A percentile compares a stretch with the other conserved stretches of the same genome.
phyloP scores from a whole-genome alignment of 2,888 invertebrate genomes.

The Polyploca ridens region DNA sequence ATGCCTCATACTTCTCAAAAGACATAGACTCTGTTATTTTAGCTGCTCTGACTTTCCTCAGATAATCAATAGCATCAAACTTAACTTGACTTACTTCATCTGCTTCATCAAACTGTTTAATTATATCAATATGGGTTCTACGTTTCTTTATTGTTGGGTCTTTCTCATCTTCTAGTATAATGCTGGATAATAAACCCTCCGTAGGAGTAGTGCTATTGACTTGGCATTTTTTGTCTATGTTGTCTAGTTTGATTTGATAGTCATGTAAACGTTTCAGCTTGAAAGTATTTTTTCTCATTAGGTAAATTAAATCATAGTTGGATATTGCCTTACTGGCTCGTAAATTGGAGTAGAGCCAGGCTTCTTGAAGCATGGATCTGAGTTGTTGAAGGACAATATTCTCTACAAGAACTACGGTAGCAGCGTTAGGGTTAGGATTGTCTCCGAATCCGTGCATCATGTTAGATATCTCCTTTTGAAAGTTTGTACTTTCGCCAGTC shows the following conservation, averaged over 20 bases:
- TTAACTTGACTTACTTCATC: conserved; percentile 82
- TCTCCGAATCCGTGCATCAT: conserved; percentile 99
- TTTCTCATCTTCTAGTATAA: conserved; percentile 78
- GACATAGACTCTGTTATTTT: conserved; percentile 82
- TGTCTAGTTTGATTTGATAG: conserved; percentile 86
- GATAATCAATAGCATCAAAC: conserved; percentile 83
- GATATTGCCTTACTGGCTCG: conserved; percentile 85
- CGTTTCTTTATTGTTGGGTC: conserved; percentile 76
- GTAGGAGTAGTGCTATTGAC: conserved; percentile 43
- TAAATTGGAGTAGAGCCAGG: conserved; percentile 87
- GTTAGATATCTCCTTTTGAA: conserved; percentile 89
- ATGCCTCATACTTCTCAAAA: conserved; percentile 89
- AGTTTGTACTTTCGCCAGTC: conserved; percentile 56
- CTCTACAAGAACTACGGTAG: conserved; percentile 93
- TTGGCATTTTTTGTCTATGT: conserved; percentile 66
- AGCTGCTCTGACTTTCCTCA: conserved; percentile 84
- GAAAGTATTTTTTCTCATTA: conserved; percentile 92
- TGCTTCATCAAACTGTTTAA: conserved; percentile 82
- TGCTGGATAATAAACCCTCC: conserved; percentile 57
- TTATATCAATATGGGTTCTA: conserved; percentile 77
- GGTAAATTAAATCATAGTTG: conserved; percentile 90
- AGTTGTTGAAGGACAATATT: conserved; percentile 93
- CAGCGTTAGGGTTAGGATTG: conserved; percentile 90
- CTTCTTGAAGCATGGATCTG: conserved; percentile 90
- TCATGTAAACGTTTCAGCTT: conserved; percentile 91